A percentile compares a stretch with the other conserved stretches of the same genome.
Conservation (phyloP, 2,888 invertebrate genomes). For the Microdon myrmicae region DNA sequence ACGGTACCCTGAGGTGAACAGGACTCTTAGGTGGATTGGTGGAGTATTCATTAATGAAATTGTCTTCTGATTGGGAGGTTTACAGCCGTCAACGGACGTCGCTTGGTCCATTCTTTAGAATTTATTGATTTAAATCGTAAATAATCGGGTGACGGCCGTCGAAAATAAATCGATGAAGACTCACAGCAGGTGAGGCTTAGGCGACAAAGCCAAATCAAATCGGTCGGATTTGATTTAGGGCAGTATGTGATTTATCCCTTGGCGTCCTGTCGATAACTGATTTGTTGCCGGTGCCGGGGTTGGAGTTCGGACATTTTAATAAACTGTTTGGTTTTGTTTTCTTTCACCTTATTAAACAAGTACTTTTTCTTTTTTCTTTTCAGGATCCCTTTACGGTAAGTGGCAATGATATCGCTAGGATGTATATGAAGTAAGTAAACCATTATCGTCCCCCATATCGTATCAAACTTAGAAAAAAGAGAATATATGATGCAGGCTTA, state of each 20-base stretch:
- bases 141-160: slow-evolving; percentile 40
- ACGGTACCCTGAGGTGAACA: slow-evolving; percentile 17
- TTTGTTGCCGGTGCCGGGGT: no score
- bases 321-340: slow-evolving; percentile 1
- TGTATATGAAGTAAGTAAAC: not conserved
- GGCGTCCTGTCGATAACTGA: slow-evolving; percentile 6
- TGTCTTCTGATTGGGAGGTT: slow-evolving; percentile 52
- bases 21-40: slow-evolving; percentile 7
- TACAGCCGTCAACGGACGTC: slow-evolving; percentile 49
- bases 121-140: slow-evolving; percentile 50
- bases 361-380: slow-evolving; percentile 56
- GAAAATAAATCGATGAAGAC: slow-evolving; percentile 36
- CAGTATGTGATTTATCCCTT: slow-evolving; percentile 4
- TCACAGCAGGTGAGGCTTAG: slow-evolving; percentile 41
- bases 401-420: slow-evolving; percentile 29
- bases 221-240: slow-evolving; percentile 47
- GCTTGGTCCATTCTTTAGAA: slow-evolving; percentile 48
- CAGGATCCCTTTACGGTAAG: slow-evolving; percentile 67
- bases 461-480: not conserved
- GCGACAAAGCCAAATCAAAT: slow-evolving; percentile 51
- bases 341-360: not conserved
- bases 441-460: not conserved
- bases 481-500: no score
- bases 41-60: slow-evolving; percentile 51
- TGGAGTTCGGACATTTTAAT: no score